Evolutionary conservation across 2,113 vertebrate species (phyloP), one percentile per base, ranked within the genome.

Genomic region (Carassius auratus): DNA sequence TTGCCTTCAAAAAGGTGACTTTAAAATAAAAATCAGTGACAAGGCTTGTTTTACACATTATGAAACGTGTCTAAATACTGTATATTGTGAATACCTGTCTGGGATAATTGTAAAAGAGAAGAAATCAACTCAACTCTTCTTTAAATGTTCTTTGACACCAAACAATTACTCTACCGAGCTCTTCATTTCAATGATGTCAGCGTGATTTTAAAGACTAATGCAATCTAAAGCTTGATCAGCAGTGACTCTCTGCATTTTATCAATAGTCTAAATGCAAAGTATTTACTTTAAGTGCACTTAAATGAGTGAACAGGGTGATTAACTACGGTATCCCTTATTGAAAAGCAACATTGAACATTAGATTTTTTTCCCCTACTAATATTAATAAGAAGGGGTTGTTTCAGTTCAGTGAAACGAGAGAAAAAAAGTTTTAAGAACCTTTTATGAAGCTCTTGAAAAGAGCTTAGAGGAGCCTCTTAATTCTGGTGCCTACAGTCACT

Each of bases 141-240:
- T 52, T 33, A 77, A 62, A 81, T 2, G 33, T 50, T 71, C 30
- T 64, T 48, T 57, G 38, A 68, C 48, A 38, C 6, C 17, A 36
- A 87, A 23, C 36, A 71, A 87, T 85, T 84, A 84, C 85, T 82
- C 62, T 64, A 66, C 17, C 7, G 14, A 75, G 71, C 52, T 52
- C 52, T 84, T 68, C 23, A 52, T 81, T 80, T 42, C 76, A 78
- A 85, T 82, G 64, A 75, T 45, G 42, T 38, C 62, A 10, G 48
- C 4, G 3, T 19, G n/a, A 71, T 69, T 73, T 87, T 71, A 82
- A 82, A 84, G 50, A 66, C 64, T 85, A 77, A 85, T 77, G 62
- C n/a, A 61, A 77, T 81, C 71, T 82, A 9, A 23, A 50, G 64
- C 83, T 26, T 30, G 5, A 62, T 62, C 42, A 19, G n/a, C 57